Evolutionary conservation across 2,888 invertebrate genomes (phyloP).

Genomic region (Aspidiotus destructor): DNA sequence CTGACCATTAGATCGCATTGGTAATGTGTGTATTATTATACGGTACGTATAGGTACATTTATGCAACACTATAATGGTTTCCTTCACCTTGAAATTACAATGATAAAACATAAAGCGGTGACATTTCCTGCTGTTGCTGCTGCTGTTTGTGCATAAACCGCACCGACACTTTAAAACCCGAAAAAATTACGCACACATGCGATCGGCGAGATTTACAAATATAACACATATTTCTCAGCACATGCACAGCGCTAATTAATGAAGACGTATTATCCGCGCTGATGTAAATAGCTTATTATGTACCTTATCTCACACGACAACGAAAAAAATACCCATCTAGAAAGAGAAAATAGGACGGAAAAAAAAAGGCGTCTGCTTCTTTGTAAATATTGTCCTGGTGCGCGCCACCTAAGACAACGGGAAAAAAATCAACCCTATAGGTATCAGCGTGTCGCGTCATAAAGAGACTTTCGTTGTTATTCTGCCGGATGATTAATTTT

Average conservation of each 20-base stretch:
- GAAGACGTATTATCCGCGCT: background rate
- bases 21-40: too few relatives aligned
- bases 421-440: too few relatives aligned
- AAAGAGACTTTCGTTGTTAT: background rate
- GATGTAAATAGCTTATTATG: background rate
- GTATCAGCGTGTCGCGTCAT: too few relatives aligned
- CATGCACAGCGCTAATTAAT: background rate
- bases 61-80: constrained; percentile 9
- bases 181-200: background rate
- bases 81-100: constrained; percentile 17
- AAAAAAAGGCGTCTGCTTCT: background rate
- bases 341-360: background rate
- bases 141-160: constrained; percentile 7
- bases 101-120: constrained; percentile 16
- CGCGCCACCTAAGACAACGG: too few relatives aligned
- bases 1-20: background rate
- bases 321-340: too few relatives aligned
- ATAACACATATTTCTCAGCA: too few relatives aligned
- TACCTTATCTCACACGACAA: too few relatives aligned
- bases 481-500: background rate
- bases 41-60: background rate
- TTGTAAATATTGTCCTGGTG: too few relatives aligned
- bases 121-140: constrained; percentile 20
- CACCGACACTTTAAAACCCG: constrained; percentile 9
- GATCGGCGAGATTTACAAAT: constrained; percentile 5